Conservation (phyloP, 2,888 invertebrate genomes). For the Athrips mouffetella region DNA sequence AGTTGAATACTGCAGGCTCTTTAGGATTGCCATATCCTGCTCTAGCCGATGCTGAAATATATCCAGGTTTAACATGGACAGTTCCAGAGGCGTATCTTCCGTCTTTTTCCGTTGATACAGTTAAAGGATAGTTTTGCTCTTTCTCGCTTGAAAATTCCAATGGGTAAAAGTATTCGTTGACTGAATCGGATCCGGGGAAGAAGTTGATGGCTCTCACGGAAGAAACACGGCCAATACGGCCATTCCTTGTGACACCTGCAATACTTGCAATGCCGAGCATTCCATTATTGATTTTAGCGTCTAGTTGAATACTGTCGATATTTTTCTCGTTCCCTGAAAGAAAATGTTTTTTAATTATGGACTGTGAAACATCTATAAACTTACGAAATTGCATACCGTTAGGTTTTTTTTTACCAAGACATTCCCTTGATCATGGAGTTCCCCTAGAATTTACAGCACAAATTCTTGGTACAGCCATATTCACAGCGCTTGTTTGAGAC, state of each 20-base stretch:
- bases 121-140: slow-evolving; percentile 29
- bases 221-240: slow-evolving; percentile 51
- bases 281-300: slow-evolving; percentile 23
- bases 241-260: slow-evolving; percentile 44
- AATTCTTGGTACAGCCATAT: too few species aligned
- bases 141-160: neutral
- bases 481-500: too few species aligned
- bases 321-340: neutral
- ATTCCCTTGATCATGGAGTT: too few species aligned
- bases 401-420: too few species aligned
- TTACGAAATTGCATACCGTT: too few species aligned
- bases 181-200: slow-evolving; percentile 21
- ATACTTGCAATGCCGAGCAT: slow-evolving; percentile 47
- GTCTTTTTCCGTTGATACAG: slow-evolving; percentile 40
- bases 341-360: too few species aligned
- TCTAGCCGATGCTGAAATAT: slow-evolving; percentile 43
- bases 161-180: neutral
- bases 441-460: too few species aligned
- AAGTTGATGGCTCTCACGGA: slow-evolving; percentile 48
- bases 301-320: neutral
- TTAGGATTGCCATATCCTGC: slow-evolving; percentile 30
- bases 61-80: slow-evolving; percentile 47
- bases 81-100: slow-evolving; percentile 42
- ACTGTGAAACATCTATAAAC: too few species aligned
- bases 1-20: slow-evolving; percentile 9